Evolutionary conservation across 2,113 vertebrate species (phyloP).

Genomic region (Egretta garzetta): DNA sequence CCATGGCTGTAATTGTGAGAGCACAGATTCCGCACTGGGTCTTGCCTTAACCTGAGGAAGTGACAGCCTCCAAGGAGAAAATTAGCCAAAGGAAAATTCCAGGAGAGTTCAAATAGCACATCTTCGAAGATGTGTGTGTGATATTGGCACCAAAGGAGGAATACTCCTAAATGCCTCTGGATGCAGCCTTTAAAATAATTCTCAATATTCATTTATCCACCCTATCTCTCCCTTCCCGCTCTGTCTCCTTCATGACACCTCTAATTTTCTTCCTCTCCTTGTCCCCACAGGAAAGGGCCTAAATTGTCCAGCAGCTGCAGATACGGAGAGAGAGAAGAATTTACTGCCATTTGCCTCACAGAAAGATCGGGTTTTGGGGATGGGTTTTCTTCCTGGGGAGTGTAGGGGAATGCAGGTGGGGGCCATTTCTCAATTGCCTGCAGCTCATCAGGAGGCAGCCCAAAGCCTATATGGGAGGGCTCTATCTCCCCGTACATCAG

Average conservation of each 20-base stretch:
- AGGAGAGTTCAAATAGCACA: background rate
- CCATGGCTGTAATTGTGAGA: rapidly evolving
- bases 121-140: background rate
- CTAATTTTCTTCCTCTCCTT: background rate
- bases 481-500: background rate
- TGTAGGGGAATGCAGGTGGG: background rate
- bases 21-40: background rate
- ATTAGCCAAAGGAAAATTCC: background rate
- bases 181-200: background rate
- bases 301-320: background rate
- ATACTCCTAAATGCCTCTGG: background rate
- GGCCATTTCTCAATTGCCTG: background rate
- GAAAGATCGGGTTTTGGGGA: background rate
- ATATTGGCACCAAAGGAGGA: background rate
- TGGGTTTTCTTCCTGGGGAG: background rate
- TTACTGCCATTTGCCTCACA: background rate
- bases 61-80: background rate
- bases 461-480: rapidly evolving
- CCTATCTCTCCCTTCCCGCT: background rate
- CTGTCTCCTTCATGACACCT: background rate
- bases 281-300: background rate
- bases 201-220: background rate
- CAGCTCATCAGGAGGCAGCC: background rate
- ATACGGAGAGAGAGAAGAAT: background rate
- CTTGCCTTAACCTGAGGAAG: background rate